Conservation (phyloP, 2,113 vertebrate genomes). For the Dendropsophus ebraccatus region DNA sequence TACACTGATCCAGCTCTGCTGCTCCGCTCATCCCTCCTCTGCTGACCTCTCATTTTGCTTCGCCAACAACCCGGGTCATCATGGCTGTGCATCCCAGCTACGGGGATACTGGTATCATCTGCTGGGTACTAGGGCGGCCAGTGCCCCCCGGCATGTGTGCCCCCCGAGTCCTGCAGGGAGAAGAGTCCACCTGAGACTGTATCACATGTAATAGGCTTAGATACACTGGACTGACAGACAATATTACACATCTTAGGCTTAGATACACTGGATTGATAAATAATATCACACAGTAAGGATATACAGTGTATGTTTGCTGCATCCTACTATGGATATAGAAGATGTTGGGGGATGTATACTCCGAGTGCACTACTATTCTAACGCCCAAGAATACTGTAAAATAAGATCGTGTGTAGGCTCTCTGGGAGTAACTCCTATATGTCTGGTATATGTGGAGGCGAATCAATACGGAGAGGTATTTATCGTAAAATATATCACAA, state of each 20-base stretch:
- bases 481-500: too few species aligned
- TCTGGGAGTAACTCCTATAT: too few species aligned
- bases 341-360: too few species aligned
- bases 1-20: conserved; percentile 18
- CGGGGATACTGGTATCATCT: neutral
- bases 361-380: too few species aligned
- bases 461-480: too few species aligned
- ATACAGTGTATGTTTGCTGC: too few species aligned
- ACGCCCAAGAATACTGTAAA: too few species aligned
- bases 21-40: neutral
- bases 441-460: too few species aligned
- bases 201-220: neutral
- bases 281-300: too few species aligned
- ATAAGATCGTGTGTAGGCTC: too few species aligned
- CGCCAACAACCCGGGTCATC: neutral
- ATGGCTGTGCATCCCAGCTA: neutral
- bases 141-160: neutral
- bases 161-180: too few species aligned
- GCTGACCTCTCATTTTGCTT: neutral
- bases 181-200: neutral
- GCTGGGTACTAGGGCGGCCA: neutral
- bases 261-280: neutral
- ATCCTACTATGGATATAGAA: too few species aligned
- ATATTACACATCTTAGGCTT: neutral
- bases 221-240: neutral